A percentile compares a stretch with the other conserved stretches of the same genome.
Conservation (phyloP, 2,113 vertebrate species). For the Rhegmatorhina hoffmannsi region DNA sequence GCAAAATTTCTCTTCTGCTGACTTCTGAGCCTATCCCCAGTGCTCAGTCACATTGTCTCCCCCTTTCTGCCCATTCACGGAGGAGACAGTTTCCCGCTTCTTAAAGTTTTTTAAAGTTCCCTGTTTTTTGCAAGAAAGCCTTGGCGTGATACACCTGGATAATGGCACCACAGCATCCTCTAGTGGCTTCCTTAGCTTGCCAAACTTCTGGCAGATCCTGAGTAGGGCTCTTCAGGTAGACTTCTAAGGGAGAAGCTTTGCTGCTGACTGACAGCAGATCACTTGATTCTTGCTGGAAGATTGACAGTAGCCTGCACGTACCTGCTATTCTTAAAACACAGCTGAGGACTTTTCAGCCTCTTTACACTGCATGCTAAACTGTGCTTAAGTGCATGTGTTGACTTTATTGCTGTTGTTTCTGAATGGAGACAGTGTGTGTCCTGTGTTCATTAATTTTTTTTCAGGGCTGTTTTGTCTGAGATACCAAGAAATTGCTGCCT, state of each 20-base stretch:
- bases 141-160: not conserved
- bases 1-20: not conserved
- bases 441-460: not conserved
- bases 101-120: not conserved
- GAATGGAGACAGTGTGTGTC: not conserved
- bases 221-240: not conserved
- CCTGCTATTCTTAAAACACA: not conserved
- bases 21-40: not conserved
- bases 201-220: not conserved
- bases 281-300: not conserved
- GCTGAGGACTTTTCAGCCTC: not conserved
- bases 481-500: not conserved
- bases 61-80: not conserved
- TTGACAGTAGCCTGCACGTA: not conserved
- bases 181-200: not conserved
- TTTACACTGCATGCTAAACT: not conserved
- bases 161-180: slow-evolving; percentile 46
- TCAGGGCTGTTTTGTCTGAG: not conserved
- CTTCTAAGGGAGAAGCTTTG: not conserved
- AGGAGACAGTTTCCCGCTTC: not conserved
- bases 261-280: not conserved
- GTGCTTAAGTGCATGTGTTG: not conserved
- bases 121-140: accelerated
- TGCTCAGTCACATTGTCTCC: not conserved
- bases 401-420: not conserved